Conservation (phyloP, 1,140 invertebrate species). For the Zaprionus africanus region DNA sequence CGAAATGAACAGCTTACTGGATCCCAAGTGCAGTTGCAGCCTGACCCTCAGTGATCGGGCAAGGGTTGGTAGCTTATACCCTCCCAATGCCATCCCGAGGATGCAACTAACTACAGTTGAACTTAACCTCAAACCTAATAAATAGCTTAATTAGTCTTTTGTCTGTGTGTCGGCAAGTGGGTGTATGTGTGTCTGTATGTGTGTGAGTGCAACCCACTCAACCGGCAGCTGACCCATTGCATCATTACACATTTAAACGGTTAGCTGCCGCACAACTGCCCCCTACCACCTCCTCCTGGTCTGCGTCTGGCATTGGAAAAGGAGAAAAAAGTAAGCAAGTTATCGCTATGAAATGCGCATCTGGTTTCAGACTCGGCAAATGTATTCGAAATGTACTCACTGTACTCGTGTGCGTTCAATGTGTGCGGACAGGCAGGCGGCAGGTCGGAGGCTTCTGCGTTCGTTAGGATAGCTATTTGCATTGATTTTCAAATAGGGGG, state of each 20-base stretch:
- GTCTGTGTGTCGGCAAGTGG: constrained; percentile 14
- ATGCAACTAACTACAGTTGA: constrained; percentile 39
- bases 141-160: constrained; percentile 60
- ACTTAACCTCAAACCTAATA: constrained; percentile 58
- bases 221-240: constrained; percentile 41
- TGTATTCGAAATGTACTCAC: constrained; percentile 38
- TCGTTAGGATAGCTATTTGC: not conserved
- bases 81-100: not conserved
- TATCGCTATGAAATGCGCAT: constrained; percentile 42
- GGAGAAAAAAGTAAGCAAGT: constrained; percentile 30
- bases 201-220: constrained; percentile 5
- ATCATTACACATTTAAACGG: constrained; percentile 55
- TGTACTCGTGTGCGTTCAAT: not conserved
- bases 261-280: constrained; percentile 3
- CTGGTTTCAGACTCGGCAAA: constrained; percentile 22
- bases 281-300: not conserved
- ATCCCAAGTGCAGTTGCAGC: not conserved
- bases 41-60: not conserved
- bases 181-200: constrained; percentile 9
- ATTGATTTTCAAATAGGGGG: not conserved
- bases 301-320: constrained; percentile 7
- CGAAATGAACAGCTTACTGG: constrained; percentile 9
- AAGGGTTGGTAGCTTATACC: not conserved
- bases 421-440: not conserved
- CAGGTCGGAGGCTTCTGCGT: not conserved